Percentiles rank a stretch among this genome's conserved stretches.
Evolutionary conservation across 2,113 vertebrate genomes (phyloP).

Genomic region (Balaeniceps rex): DNA sequence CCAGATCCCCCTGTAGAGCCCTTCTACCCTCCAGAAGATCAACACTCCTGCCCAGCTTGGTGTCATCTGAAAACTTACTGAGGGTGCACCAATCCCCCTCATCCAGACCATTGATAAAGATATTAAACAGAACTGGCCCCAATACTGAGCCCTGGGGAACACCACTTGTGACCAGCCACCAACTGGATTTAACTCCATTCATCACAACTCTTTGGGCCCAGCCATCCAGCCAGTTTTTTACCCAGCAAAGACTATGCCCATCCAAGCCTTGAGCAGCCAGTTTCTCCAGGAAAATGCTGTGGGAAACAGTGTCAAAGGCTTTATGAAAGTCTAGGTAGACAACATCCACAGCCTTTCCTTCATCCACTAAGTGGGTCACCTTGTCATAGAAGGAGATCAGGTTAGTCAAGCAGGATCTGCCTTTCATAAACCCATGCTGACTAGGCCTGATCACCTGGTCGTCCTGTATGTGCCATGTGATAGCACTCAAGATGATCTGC

Average conservation of each 20-base stretch:
- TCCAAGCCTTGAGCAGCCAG: background rate
- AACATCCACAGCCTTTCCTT: background rate
- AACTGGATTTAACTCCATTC: background rate
- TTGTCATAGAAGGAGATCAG: background rate
- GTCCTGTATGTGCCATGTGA: fast-evolving
- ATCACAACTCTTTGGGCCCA: background rate
- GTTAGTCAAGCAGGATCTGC: background rate
- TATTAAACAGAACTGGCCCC: background rate
- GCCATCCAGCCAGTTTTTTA: background rate
- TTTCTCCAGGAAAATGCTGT: background rate
- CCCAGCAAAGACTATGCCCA: fast-evolving
- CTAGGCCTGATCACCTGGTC: background rate
- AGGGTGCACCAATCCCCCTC: background rate
- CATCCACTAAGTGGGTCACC: background rate
- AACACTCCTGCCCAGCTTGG: background rate
- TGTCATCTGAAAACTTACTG: background rate
- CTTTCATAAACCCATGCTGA: background rate
- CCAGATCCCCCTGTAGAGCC: background rate
- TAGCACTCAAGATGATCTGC: background rate
- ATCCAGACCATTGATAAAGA: background rate
- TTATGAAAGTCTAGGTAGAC: background rate
- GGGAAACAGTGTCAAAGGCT: background rate
- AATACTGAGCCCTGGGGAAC: background rate
- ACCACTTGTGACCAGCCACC: fast-evolving
- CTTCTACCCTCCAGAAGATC: background rate